Evolutionary conservation across 2,888 invertebrate genomes (phyloP).

Genomic region (Hypomecis atomaria): DNA sequence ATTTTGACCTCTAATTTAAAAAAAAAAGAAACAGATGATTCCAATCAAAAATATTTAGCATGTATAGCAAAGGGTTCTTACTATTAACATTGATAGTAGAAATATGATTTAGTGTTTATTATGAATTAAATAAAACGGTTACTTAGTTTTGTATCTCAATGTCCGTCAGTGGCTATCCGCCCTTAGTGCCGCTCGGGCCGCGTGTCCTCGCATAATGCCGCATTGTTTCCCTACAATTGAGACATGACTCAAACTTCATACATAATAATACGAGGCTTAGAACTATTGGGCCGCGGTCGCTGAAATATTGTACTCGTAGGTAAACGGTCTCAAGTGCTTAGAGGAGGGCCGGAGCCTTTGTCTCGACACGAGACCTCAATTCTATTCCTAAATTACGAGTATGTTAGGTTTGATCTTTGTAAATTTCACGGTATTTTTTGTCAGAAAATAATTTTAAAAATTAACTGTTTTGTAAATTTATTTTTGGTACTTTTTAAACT

Average conservation of each 20-base stretch:
- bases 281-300: slow-evolving; percentile 47
- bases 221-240: slow-evolving; percentile 54
- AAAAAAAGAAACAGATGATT: too few species aligned
- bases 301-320: slow-evolving; percentile 56
- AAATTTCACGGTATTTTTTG: too few species aligned
- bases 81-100: too few species aligned
- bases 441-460: too few species aligned
- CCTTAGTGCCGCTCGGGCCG: slow-evolving; percentile 38
- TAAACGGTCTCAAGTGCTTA: slow-evolving; percentile 47
- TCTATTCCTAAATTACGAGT: not conserved
- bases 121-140: not conserved
- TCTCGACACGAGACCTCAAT: slow-evolving; percentile 8
- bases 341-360: slow-evolving; percentile 9
- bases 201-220: slow-evolving; percentile 52
- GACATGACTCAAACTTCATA: slow-evolving; percentile 56
- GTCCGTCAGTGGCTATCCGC: not conserved
- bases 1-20: too few species aligned
- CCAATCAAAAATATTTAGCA: too few species aligned
- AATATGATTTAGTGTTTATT: not conserved
- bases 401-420: too few species aligned
- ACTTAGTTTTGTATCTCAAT: not conserved
- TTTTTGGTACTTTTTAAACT: too few species aligned
- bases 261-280: slow-evolving; percentile 56
- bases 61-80: too few species aligned
- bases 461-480: too few species aligned